phyloP scores from a whole-genome alignment of 1,140 invertebrate species.

The Sycophila sp. region DNA sequence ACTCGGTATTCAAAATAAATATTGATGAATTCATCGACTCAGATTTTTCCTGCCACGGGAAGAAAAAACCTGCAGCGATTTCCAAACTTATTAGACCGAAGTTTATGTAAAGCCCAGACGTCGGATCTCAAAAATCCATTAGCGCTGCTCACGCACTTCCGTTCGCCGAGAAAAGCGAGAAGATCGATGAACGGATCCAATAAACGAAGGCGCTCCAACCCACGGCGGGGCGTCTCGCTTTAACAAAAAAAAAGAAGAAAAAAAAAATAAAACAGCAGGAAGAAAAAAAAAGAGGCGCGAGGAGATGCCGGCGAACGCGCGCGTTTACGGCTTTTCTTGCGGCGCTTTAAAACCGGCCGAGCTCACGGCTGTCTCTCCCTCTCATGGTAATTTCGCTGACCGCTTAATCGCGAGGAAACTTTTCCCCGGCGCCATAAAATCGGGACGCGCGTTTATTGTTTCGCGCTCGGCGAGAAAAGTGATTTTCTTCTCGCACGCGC shows the following conservation, averaged over 20 bases:
- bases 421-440: neutral
- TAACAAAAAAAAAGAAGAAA: neutral
- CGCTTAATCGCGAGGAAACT: slow-evolving; percentile 37
- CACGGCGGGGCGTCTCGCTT: too few species aligned
- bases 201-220: too few species aligned
- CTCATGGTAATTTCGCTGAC: slow-evolving; percentile 48
- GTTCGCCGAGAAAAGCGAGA: too few species aligned
- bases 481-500: neutral
- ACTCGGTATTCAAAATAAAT: too few species aligned
- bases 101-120: too few species aligned
- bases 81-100: too few species aligned
- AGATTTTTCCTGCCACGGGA: too few species aligned
- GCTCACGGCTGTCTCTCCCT: slow-evolving; percentile 39
- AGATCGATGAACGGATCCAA: too few species aligned
- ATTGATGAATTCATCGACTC: too few species aligned
- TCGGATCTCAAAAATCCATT: too few species aligned
- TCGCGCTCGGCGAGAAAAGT: neutral
- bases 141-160: too few species aligned
- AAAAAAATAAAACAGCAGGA: neutral
- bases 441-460: neutral
- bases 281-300: neutral
- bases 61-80: too few species aligned
- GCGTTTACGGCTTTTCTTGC: slow-evolving; percentile 32
- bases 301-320: neutral
- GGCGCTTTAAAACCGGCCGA: slow-evolving; percentile 20